Percentiles rank a stretch among this genome's conserved stretches.
Conservation (phyloP, 2,888 invertebrate genomes). For the Dasypogon diadema region DNA sequence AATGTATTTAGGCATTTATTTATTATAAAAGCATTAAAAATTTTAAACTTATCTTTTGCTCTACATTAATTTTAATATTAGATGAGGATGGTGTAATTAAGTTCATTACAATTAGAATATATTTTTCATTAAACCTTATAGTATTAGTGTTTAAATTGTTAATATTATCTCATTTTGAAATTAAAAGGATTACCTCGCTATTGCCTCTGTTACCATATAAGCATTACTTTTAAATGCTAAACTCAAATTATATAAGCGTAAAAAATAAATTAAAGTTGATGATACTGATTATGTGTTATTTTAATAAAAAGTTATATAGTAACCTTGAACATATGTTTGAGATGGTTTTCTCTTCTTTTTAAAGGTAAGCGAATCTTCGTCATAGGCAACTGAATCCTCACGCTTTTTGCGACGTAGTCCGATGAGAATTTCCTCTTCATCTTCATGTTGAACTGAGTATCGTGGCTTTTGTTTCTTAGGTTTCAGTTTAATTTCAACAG, state of each 20-base stretch:
- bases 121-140: too few species aligned
- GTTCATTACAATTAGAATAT: too few species aligned
- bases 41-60: too few species aligned
- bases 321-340: slow-evolving; percentile 78
- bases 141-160: too few species aligned
- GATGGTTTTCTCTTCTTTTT: slow-evolving; percentile 79
- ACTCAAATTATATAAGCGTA: slow-evolving; percentile 52
- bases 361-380: slow-evolving; percentile 77
- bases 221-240: slow-evolving; percentile 59
- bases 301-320: slow-evolving; percentile 49
- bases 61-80: too few species aligned
- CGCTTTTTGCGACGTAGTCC: slow-evolving; percentile 70
- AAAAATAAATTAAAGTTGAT: not conserved
- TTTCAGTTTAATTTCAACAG: slow-evolving; percentile 69
- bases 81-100: too few species aligned
- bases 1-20: too few species aligned
- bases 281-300: not conserved
- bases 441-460: slow-evolving; percentile 73
- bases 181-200: slow-evolving; percentile 61
- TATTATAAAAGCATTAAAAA: too few species aligned
- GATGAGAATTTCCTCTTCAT: slow-evolving; percentile 72
- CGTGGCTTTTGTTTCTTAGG: slow-evolving; percentile 67
- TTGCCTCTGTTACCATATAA: slow-evolving; percentile 68
- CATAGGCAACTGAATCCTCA: slow-evolving; percentile 70
- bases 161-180: too few species aligned